These are phyloP conservation scores for Chamaea fasciata DNA, from an alignment of 2,113 vertebrate species.

Conservation along the genomic window DNA sequence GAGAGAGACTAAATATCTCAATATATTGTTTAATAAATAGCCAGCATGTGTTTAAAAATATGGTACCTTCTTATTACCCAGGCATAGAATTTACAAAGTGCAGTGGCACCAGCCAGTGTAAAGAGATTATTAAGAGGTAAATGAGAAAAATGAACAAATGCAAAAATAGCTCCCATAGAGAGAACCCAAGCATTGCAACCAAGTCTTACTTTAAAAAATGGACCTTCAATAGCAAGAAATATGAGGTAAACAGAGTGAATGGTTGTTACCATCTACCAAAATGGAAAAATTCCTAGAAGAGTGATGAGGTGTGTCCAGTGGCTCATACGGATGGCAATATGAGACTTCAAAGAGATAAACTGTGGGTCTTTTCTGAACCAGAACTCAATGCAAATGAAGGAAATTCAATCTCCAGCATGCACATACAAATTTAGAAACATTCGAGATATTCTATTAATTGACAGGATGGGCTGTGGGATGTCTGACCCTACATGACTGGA, in stretches of 20 bases:
- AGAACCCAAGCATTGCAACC: not conserved
- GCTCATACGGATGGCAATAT: not conserved
- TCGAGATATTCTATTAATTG: not conserved
- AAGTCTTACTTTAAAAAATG: not conserved
- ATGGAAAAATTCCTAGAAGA: not conserved
- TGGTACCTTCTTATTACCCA: not conserved
- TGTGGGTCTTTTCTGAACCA: not conserved
- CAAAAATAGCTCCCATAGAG: rapidly evolving
- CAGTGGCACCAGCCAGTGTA: not conserved
- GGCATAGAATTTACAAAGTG: not conserved
- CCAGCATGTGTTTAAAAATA: not conserved
- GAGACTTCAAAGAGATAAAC: not conserved
- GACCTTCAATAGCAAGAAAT: not conserved
- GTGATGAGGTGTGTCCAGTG: rapidly evolving
- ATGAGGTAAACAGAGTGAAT: not conserved
- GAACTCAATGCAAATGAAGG: not conserved
- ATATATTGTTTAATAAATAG: not conserved
- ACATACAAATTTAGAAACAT: not conserved
- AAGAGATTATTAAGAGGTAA: not conserved
- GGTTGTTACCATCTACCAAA: not conserved
- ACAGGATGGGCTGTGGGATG: not conserved
- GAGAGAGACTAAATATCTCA: not conserved
- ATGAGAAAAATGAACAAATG: not conserved
- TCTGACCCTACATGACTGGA: not conserved
- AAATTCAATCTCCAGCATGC: not conserved